phyloP scores from a whole-genome alignment of 2,113 vertebrate genomes.

The Rhinichthys klamathensis region DNA sequence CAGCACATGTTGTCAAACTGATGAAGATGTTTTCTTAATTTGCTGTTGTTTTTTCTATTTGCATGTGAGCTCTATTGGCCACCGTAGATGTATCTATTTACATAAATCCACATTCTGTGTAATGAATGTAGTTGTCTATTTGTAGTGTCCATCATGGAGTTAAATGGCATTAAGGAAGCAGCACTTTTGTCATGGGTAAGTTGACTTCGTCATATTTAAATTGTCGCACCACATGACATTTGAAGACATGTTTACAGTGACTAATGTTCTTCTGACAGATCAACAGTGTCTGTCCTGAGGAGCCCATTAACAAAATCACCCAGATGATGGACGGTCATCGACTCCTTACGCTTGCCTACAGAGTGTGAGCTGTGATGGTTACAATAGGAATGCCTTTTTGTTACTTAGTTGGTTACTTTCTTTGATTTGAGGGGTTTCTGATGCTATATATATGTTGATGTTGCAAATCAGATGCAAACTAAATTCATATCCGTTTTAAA shows the following conservation, averaged over 20 bases:
- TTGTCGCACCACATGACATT: background rate
- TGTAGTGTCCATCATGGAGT: background rate
- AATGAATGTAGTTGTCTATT: background rate
- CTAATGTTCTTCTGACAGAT: background rate
- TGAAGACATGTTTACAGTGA: background rate
- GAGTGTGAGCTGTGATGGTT: slow-evolving; percentile 17
- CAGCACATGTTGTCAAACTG: too few species aligned
- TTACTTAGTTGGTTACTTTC: background rate
- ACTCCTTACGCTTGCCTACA: slow-evolving; percentile 3
- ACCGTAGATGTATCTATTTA: too few species aligned
- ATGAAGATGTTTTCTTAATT: too few species aligned
- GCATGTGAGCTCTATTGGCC: too few species aligned
- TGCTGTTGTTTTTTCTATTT: too few species aligned
- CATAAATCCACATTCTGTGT: background rate
- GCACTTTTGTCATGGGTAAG: slow-evolving; percentile 24
- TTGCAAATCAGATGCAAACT: too few species aligned
- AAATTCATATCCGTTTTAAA: too few species aligned
- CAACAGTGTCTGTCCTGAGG: background rate
- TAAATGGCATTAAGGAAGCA: background rate
- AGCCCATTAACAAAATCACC: background rate
- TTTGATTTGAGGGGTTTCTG: background rate
- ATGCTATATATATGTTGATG: too few species aligned
- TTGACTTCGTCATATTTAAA: background rate
- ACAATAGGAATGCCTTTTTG: background rate
- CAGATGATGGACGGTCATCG: background rate